These are phyloP conservation scores for Sceliomorpha sp. DNA, from an alignment of 2,888 invertebrate genomes.

Conservation along the genomic window DNA sequence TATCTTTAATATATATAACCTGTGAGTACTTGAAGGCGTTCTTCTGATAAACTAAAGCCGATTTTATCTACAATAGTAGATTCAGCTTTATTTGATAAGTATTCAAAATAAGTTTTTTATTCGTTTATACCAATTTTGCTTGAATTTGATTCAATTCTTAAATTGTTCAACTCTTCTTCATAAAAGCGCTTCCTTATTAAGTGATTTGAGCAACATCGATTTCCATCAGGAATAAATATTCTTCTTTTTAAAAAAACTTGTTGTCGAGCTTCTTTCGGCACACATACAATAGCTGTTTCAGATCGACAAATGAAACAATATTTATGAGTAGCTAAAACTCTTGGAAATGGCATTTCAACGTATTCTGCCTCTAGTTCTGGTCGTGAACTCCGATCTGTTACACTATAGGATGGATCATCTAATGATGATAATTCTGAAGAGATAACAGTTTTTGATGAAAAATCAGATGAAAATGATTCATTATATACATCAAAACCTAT, in stretches of 20 bases:
- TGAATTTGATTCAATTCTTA: slow-evolving; percentile 11
- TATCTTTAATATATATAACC: slow-evolving; percentile 8
- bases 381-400: neutral
- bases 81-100: slow-evolving; percentile 2
- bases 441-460: neutral
- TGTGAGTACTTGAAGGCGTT: slow-evolving; percentile 34
- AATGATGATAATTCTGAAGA: neutral
- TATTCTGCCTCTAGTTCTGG: neutral
- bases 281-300: neutral
- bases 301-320: slow-evolving; percentile 13
- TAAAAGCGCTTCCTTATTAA: slow-evolving; percentile 32
- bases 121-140: slow-evolving; percentile 20
- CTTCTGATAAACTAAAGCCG: slow-evolving; percentile 20
- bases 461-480: slow-evolving; percentile 2
- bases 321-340: slow-evolving; percentile 5
- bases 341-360: neutral
- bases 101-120: slow-evolving; percentile 1
- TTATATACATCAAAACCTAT: neutral
- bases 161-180: slow-evolving; percentile 24
- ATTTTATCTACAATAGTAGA: slow-evolving; percentile 15
- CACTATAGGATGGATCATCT: neutral
- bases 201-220: slow-evolving; percentile 29
- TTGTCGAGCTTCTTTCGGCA: slow-evolving; percentile 10
- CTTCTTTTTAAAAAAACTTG: slow-evolving; percentile 18
- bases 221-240: slow-evolving; percentile 19